These are phyloP conservation scores for Psilanteris sp. DNA, from an alignment of 1,140 invertebrate species.

Conservation along the genomic window DNA sequence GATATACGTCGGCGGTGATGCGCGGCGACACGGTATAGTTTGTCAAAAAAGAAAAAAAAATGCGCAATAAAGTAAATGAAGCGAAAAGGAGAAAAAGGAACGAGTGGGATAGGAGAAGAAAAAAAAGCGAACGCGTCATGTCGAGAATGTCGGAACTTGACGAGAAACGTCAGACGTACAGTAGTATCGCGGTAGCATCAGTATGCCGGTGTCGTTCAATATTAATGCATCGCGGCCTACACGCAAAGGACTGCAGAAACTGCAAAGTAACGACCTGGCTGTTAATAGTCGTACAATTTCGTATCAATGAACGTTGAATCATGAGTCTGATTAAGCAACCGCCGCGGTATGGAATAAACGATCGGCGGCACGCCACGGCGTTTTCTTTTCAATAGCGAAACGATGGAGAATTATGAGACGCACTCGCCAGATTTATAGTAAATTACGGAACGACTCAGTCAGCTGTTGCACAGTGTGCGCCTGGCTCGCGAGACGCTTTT, in stretches of 20 bases:
- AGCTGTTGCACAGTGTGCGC: constrained; percentile 42
- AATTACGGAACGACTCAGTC: constrained; percentile 52
- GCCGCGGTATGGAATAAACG: constrained; percentile 58
- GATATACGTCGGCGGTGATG: constrained; percentile 20
- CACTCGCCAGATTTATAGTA: constrained; percentile 61
- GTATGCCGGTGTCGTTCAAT: constrained; percentile 64
- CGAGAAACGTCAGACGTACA: constrained; percentile 41
- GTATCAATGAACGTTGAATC: constrained; percentile 65
- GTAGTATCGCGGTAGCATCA: constrained; percentile 58
- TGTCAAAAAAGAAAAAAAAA: constrained; percentile 6
- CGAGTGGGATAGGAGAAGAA: constrained; percentile 3
- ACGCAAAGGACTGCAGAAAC: constrained; percentile 55
- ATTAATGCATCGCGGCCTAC: constrained; percentile 64
- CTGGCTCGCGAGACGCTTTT: constrained; percentile 33
- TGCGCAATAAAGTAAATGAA: not conserved
- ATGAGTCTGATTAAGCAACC: constrained; percentile 63
- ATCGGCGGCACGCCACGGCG: constrained; percentile 49
- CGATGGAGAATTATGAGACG: constrained; percentile 60
- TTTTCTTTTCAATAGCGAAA: constrained; percentile 54
- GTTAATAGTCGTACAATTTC: constrained; percentile 56
- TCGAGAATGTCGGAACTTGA: constrained; percentile 55
- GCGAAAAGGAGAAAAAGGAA: not conserved
- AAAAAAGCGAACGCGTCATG: constrained; percentile 26
- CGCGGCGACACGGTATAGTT: constrained; percentile 2
- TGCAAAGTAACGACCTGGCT: constrained; percentile 57